Base-by-base conservation (phyloP, 92 coral and sea anemone genomes). In the Isaurus tuberculatus region DNA sequence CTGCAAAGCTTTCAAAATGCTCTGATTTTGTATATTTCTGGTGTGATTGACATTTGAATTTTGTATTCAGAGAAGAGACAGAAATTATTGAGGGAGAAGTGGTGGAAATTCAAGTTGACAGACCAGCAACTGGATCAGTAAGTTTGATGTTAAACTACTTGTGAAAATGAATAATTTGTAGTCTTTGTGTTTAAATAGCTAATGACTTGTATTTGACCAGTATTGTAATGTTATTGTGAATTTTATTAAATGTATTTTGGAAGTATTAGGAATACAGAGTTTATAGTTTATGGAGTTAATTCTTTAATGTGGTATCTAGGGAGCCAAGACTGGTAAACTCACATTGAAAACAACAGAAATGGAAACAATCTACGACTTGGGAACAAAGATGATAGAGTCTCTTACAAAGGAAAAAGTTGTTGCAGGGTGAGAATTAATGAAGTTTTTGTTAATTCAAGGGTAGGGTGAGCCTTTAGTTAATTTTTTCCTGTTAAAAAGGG, bases 21-120 rank as follows among this genome's bases (percentile, higher is more conserved):
- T 40, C 44, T 40, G 44, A 1, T 40, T 8, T 40, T 6, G 6
- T 40, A 13, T 40, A 13, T 6, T 40, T 40, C 6, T 0, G 6
- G 44, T 40, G 6, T 1, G 10, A 8, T 40, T 40, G 6, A 13
- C 6, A 40, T 40, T 40, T 40, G 10, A 6, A 6, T 40, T 8
- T 75, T 61, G 43, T 5, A 65, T 64, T 32, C 63, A 96, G 99
- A 69, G 99, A 96, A 63, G 99, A 96, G 83, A 96, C 99, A 46
- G 99, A 96, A 83, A 96, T 96, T 43, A 96, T 96, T 63, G 99
- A 96, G 86, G 99, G 99, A 48, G 99, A 96, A 80, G 99, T 96
- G n/a, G 99, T 96, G 20, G 99, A 96, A 69, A 92, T 96, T 32
- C 99, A 96, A 74, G 94, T 96, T 88, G 99, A 96, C 90, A 90